phyloP scores from a whole-genome alignment of 2,888 invertebrate species.

The Arctia plantaginis region DNA sequence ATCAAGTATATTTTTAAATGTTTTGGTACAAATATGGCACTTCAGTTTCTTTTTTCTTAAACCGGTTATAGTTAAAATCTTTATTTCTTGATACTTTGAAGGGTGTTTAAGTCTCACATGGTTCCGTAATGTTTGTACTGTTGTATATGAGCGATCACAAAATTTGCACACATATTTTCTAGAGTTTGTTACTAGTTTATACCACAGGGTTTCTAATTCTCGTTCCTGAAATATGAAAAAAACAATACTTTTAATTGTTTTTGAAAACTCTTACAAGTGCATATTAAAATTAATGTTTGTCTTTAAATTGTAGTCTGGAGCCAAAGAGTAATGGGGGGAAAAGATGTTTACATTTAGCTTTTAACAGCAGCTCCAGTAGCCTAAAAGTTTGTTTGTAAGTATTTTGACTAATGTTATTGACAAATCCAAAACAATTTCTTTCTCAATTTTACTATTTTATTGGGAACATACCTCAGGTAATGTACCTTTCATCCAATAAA shows the following conservation, averaged over 20 bases:
- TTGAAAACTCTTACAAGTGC: too few species aligned
- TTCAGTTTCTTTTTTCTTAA: constrained; percentile 29
- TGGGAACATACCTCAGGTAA: too few species aligned
- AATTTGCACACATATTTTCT: constrained; percentile 38
- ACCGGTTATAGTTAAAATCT: background rate
- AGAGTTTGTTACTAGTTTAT: constrained; percentile 17
- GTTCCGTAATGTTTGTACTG: constrained; percentile 38
- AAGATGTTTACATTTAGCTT: too few species aligned
- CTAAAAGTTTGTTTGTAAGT: too few species aligned
- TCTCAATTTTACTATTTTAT: too few species aligned
- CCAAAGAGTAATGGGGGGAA: too few species aligned
- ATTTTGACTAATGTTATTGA: too few species aligned
- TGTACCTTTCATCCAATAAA: too few species aligned
- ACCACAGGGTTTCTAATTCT: constrained; percentile 28
- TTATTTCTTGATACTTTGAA: constrained; percentile 21
- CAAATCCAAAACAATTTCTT: too few species aligned
- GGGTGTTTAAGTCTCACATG: constrained; percentile 37
- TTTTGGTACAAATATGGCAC: constrained; percentile 37
- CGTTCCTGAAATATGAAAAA: constrained; percentile 26
- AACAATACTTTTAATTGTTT: background rate
- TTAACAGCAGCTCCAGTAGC: too few species aligned
- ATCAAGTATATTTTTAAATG: constrained; percentile 18
- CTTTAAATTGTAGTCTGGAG: background rate
- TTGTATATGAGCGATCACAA: constrained; percentile 58
- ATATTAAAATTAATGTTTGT: background rate